phyloP scores from a whole-genome alignment of 1,140 invertebrate genomes.

The Eupristina koningsbergeri region DNA sequence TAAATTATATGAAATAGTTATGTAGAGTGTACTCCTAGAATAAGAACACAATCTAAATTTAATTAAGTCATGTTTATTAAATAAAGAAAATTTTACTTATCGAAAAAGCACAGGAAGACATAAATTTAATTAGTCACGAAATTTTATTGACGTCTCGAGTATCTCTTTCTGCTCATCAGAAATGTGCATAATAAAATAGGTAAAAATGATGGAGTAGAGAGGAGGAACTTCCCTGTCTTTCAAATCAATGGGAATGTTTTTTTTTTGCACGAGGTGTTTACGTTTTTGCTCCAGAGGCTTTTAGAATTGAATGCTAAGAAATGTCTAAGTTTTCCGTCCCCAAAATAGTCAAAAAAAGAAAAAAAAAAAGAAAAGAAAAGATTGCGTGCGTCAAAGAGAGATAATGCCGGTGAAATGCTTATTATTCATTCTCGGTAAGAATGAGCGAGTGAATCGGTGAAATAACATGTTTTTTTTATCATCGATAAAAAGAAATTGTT shows the following conservation, averaged over 20 bases:
- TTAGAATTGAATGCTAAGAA: no score
- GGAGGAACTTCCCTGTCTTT: neutral
- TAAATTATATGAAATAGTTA: no score
- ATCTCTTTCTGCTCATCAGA: neutral
- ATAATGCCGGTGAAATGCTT: neutral
- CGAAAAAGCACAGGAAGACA: no score
- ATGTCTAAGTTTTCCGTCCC: no score
- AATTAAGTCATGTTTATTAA: neutral
- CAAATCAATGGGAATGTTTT: neutral
- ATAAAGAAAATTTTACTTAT: no score
- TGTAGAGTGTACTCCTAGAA: neutral
- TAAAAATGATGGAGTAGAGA: neutral
- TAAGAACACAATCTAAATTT: neutral
- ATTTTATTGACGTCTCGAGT: neutral
- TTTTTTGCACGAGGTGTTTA: no score
- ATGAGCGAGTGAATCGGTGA: neutral
- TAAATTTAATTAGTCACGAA: no score
- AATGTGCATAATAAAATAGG: neutral
- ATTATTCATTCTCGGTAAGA: neutral
- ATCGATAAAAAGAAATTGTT: neutral
- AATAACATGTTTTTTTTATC: neutral
- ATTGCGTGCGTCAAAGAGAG: no score
- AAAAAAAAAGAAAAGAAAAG: no score
- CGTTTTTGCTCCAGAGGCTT: no score
- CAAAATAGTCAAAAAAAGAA: no score